Conservation (phyloP, 2,888 invertebrate genomes). For the Julus scanicus region DNA sequence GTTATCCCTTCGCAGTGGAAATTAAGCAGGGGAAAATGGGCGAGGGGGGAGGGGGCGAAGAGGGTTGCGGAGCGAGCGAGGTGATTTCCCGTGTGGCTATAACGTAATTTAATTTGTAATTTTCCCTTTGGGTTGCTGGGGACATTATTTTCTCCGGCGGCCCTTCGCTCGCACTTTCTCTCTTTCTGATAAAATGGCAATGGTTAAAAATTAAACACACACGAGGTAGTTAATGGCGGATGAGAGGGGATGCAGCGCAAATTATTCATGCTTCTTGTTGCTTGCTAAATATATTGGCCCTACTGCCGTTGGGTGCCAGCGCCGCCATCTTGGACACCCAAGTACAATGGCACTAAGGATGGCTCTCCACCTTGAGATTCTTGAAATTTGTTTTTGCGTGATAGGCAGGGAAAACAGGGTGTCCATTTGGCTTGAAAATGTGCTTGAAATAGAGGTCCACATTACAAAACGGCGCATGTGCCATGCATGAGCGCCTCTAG, state of each 20-base stretch:
- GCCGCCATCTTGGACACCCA: background rate
- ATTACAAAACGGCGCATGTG: too few species aligned
- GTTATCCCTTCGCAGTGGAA: conserved; percentile 8
- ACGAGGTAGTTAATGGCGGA: conserved; percentile 39
- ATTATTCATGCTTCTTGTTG: conserved; percentile 5
- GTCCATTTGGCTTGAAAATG: too few species aligned
- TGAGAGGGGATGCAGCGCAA: background rate
- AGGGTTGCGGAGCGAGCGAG: conserved; percentile 32
- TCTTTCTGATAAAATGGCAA: conserved; percentile 53
- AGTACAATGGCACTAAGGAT: background rate
- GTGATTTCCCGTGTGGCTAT: conserved; percentile 55
- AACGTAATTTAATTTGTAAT: conserved; percentile 56
- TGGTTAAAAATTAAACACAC: conserved; percentile 55
- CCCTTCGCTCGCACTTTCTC: conserved; percentile 46
- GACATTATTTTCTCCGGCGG: conserved; percentile 54
- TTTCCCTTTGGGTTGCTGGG: conserved; percentile 54
- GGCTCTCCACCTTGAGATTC: too few species aligned
- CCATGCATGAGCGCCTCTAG: too few species aligned
- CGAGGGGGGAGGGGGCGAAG: background rate
- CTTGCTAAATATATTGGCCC: too few species aligned
- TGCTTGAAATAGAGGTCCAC: too few species aligned
- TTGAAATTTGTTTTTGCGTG: too few species aligned
- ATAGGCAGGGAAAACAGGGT: too few species aligned
- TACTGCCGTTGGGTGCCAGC: background rate
- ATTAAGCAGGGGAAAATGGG: background rate